Base-by-base conservation (phyloP, 2,113 vertebrate genomes). In the Bos indicus region DNA sequence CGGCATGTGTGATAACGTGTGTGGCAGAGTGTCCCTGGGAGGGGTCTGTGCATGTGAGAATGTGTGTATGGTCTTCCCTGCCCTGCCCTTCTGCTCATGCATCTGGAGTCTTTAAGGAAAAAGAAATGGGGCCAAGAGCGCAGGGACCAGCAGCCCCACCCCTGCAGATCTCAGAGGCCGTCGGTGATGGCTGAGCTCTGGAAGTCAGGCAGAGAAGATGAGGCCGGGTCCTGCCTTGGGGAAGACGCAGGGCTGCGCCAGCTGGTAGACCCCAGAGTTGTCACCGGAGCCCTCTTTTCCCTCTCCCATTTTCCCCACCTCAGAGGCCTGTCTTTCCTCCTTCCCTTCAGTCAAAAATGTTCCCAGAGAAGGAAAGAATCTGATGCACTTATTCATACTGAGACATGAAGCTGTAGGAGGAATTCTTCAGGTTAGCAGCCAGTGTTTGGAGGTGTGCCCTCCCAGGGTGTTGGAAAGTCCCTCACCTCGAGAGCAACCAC, bases 401-500 rank as follows among this genome's bases (percentile, higher is more conserved):
- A 83, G 85, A 25, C 71, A 40, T 1, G 17, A 83, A 57, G 48
- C 5, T 17, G n/a, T 3, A n/a, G 40, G 54, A 92, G 56, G 60
- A 6, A 16, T 77, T 67, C 26, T 84, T 64, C 19, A 51, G 26
- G 25, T 28, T 5, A 11, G 59, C 52, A 48, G 64, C 46, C 77
- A 67, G 54, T 56, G 6, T 96, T 28, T 26, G 54, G 71, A 59
- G 21, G 12, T 11, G 15, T 6, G 12, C 78, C 15, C 77, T 59
- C 60, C 8, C 1, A 2, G 88, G 8, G 30, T 6, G 33, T 1
- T 21, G 80, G 91, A 19, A 54, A 23, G 36, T 57, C 88, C 2
- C 0, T 8, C 14, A 6, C 86, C 59, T 19, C 0, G 0, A 17
- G 7, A 51, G 48, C 46, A 36, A 0, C 59, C 25, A 3, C 57